phyloP scores from a whole-genome alignment of 2,113 vertebrate species.

The Lepisosteus oculatus region DNA sequence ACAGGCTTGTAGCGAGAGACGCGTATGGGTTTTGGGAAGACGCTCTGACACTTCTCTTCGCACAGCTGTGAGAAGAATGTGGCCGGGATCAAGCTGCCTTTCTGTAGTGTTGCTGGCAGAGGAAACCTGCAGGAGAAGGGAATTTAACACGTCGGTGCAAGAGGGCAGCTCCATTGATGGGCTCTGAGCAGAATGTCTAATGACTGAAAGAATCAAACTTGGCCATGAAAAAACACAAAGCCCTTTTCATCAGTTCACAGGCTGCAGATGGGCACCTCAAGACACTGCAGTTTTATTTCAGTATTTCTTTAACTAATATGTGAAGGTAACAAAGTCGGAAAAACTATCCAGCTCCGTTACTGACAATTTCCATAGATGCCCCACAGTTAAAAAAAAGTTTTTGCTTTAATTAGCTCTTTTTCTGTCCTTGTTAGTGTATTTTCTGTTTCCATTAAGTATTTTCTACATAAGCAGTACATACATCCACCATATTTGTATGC shows the following conservation, averaged over 20 bases:
- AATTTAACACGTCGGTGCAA: constrained; percentile 83
- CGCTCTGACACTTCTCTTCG: constrained; percentile 71
- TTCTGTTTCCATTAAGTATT: no score
- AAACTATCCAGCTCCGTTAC: no score
- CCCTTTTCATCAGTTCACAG: constrained; percentile 76
- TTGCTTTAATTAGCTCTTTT: no score
- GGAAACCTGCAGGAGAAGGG: constrained; percentile 75
- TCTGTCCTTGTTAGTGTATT: no score
- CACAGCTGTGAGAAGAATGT: constrained; percentile 82
- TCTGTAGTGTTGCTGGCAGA: constrained; percentile 71
- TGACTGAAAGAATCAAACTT: constrained; percentile 83
- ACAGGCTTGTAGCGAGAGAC: constrained; percentile 63
- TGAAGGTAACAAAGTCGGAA: no score
- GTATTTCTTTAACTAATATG: constrained; percentile 34
- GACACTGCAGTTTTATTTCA: constrained; percentile 64
- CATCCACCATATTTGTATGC: no score
- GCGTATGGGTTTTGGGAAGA: constrained; percentile 73
- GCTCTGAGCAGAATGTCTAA: constrained; percentile 81
- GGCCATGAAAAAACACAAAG: constrained; percentile 81
- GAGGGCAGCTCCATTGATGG: constrained; percentile 74
- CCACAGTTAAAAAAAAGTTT: no score
- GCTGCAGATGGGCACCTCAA: constrained; percentile 73
- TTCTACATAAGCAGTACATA: no score
- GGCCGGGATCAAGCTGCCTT: constrained; percentile 63
- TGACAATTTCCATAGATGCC: no score